Evolutionary conservation across 1,140 invertebrate species (phyloP).

Genomic region (Zaprionus kolodkinae): DNA sequence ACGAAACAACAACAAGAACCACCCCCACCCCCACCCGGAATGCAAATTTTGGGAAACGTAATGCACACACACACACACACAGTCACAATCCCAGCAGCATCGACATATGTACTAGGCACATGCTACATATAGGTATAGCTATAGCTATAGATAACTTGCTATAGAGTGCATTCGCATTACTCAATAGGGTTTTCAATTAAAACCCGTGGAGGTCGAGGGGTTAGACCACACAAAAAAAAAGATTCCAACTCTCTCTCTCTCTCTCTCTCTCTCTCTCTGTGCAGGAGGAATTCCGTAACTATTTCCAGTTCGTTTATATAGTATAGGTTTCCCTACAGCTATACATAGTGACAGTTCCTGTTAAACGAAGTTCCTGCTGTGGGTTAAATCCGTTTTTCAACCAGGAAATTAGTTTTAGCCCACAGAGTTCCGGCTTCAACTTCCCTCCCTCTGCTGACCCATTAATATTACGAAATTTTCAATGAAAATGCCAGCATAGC

Average conservation of each 20-base stretch:
- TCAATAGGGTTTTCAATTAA: constrained; percentile 7
- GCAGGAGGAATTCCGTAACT: background rate
- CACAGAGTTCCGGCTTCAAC: constrained; percentile 13
- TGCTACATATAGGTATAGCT: background rate
- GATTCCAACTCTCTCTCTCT: no score
- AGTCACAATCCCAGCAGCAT: constrained; percentile 20
- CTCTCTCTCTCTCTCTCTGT: no score
- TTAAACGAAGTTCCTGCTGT: no score
- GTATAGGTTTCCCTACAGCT: background rate
- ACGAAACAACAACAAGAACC: constrained; percentile 33
- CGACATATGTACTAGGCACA: constrained; percentile 29
- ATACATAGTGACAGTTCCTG: constrained; percentile 2
- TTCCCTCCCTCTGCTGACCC: background rate
- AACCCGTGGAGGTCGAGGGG: background rate
- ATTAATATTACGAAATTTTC: constrained; percentile 78
- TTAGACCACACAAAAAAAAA: no score
- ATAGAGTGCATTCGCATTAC: background rate
- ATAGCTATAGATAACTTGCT: background rate
- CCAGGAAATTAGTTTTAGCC: constrained; percentile 77
- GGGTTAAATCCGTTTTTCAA: background rate
- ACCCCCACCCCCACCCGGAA: constrained; percentile 24
- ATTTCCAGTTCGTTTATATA: background rate
- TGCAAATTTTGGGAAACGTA: constrained; percentile 49
- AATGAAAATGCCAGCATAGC: constrained; percentile 66
- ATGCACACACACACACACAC: constrained; percentile 27